A percentile compares a stretch with the other conserved stretches of the same genome.
phyloP scores from a whole-genome alignment of 2,113 vertebrate genomes.

The Origma solitaria region DNA sequence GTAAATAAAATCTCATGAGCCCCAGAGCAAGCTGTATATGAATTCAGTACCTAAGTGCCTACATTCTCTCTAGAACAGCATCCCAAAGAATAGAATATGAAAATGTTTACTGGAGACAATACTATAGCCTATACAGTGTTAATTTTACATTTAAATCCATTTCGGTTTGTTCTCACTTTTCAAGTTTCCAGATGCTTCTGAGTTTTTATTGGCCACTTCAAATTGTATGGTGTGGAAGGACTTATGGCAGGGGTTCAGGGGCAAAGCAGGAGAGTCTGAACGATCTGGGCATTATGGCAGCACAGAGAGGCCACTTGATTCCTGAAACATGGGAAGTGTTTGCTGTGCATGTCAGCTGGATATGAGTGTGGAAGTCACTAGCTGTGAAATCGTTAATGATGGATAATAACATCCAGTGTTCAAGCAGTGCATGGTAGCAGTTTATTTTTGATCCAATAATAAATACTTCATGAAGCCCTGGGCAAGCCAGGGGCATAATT shows the following conservation, averaged over 20 bases:
- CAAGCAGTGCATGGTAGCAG: neutral
- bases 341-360: neutral
- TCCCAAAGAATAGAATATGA: neutral
- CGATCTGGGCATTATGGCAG: neutral
- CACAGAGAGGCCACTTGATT: neutral
- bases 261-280: neutral
- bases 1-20: neutral
- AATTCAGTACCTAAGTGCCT: neutral
- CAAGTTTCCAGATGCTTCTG: neutral
- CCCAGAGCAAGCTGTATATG: neutral
- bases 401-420: neutral
- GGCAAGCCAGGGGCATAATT: neutral
- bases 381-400: neutral
- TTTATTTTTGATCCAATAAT: neutral
- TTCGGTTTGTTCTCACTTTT: neutral
- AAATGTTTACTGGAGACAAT: neutral
- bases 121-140: neutral
- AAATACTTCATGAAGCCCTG: neutral
- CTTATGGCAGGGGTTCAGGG: neutral
- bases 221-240: neutral
- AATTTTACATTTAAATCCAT: neutral
- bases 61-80: neutral
- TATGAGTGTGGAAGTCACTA: neutral
- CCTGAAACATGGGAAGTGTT: neutral
- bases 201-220: neutral